Percentiles rank a stretch among this genome's conserved stretches.
phyloP scores from a whole-genome alignment of 2,888 invertebrate genomes.

The Caenorhabditis zanzibari region DNA sequence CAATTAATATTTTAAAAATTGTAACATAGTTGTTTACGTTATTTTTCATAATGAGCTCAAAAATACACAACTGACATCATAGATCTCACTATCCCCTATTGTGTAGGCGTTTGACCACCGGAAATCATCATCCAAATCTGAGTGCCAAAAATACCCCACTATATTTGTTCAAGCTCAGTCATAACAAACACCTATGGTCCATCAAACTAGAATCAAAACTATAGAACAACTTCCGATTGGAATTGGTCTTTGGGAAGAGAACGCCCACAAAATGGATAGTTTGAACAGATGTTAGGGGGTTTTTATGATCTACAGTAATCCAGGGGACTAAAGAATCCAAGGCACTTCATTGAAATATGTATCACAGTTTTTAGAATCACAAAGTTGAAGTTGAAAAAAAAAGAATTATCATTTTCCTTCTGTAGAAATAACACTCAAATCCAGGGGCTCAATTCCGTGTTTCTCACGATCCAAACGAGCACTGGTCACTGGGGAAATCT shows the following conservation, averaged over 20 bases:
- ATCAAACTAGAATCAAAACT: not conserved
- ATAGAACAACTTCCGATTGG: not conserved
- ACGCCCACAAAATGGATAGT: not conserved
- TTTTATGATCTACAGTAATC: too few species aligned
- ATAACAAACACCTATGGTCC: not conserved
- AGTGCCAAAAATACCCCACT: not conserved
- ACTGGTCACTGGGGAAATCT: slow-evolving; percentile 4
- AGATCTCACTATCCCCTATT: not conserved
- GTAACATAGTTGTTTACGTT: too few species aligned
- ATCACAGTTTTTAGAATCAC: too few species aligned
- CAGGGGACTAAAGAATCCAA: too few species aligned
- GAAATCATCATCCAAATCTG: not conserved
- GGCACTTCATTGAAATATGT: too few species aligned
- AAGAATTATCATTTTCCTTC: not conserved
- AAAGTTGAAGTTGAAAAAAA: too few species aligned
- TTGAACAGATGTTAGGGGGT: too few species aligned
- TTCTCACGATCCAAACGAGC: slow-evolving; percentile 24
- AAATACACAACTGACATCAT: too few species aligned
- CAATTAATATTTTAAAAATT: too few species aligned
- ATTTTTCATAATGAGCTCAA: not conserved
- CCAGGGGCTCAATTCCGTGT: slow-evolving; percentile 28
- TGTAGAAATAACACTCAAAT: slow-evolving; percentile 1
- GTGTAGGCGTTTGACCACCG: slow-evolving; percentile 1
- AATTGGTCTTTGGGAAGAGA: not conserved
- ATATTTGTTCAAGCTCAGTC: not conserved